Evolutionary conservation across 2,113 vertebrate genomes (phyloP).

Genomic region (Orientallactaga bullata): DNA sequence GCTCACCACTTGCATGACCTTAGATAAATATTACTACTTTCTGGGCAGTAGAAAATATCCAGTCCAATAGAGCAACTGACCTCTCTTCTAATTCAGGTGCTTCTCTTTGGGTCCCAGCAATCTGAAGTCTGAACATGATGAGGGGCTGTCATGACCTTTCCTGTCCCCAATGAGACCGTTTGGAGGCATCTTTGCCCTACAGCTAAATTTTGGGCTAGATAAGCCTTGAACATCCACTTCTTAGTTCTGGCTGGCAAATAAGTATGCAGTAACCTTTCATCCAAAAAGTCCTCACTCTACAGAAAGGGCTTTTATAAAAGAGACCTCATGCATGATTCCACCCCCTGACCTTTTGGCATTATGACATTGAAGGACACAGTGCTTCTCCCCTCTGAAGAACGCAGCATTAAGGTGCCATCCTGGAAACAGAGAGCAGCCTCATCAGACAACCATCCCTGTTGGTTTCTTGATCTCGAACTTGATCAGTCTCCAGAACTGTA

Average conservation of each 20-base stretch:
- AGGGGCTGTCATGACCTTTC: background rate
- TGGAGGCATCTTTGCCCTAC: background rate
- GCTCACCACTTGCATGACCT: background rate
- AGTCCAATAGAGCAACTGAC: background rate
- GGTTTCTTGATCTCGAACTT: background rate
- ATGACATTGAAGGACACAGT: background rate
- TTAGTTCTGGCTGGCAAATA: background rate
- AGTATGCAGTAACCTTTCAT: background rate
- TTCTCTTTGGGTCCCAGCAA: background rate
- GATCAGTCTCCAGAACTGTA: background rate
- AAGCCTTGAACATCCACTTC: background rate
- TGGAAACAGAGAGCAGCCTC: background rate
- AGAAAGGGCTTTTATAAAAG: background rate
- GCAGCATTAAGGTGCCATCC: background rate
- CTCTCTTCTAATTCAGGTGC: background rate
- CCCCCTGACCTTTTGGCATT: background rate
- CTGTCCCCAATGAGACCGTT: background rate
- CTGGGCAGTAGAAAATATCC: background rate
- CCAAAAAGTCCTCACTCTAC: background rate
- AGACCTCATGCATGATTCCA: background rate
- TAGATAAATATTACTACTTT: constrained; percentile 21
- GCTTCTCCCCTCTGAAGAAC: background rate
- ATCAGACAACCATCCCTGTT: background rate
- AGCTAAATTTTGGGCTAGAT: background rate
- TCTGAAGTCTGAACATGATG: background rate